Percentiles rank a stretch among this genome's conserved stretches.
These are phyloP conservation scores for Coracopsis vasa DNA, from an alignment of 2,113 vertebrate species.

Conservation along the genomic window DNA sequence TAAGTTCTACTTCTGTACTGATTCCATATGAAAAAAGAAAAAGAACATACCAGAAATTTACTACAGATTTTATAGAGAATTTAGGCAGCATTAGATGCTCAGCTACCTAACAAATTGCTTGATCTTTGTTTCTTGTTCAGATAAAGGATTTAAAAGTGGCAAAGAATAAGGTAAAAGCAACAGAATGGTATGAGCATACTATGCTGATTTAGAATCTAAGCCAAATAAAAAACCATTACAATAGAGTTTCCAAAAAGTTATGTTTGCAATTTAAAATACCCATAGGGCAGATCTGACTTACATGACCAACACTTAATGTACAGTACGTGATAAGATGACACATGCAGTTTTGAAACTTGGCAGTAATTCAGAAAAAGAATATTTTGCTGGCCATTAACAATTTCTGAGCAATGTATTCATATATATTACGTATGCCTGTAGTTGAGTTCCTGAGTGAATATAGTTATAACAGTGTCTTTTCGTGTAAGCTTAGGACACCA, in stretches of 20 bases:
- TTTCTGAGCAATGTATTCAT: conserved; percentile 18
- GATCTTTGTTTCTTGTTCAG: conserved; percentile 8
- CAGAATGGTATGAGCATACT: background rate
- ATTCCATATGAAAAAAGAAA: background rate
- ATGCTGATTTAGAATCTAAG: conserved; percentile 20
- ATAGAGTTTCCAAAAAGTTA: conserved; percentile 29
- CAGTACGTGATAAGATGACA: conserved; percentile 12
- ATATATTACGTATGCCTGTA: conserved; percentile 24
- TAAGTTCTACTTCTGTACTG: background rate
- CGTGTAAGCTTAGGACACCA: conserved; percentile 45
- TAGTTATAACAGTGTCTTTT: conserved; percentile 55
- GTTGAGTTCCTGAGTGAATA: conserved; percentile 41
- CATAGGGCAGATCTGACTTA: conserved; percentile 25
- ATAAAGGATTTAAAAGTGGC: background rate
- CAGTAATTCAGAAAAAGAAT: conserved; percentile 1
- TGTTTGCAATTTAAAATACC: conserved; percentile 38
- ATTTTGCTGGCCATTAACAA: background rate
- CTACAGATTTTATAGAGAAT: background rate
- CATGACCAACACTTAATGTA: conserved; percentile 16
- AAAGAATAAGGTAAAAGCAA: conserved; percentile 1
- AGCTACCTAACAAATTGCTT: background rate
- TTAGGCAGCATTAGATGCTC: background rate
- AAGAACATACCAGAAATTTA: background rate
- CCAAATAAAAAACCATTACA: background rate
- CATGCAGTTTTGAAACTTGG: conserved; percentile 45